Evolutionary conservation across 1,140 invertebrate genomes (phyloP), one percentile per base, ranked within the genome.

Genomic region (Semibalanus balanoides): DNA sequence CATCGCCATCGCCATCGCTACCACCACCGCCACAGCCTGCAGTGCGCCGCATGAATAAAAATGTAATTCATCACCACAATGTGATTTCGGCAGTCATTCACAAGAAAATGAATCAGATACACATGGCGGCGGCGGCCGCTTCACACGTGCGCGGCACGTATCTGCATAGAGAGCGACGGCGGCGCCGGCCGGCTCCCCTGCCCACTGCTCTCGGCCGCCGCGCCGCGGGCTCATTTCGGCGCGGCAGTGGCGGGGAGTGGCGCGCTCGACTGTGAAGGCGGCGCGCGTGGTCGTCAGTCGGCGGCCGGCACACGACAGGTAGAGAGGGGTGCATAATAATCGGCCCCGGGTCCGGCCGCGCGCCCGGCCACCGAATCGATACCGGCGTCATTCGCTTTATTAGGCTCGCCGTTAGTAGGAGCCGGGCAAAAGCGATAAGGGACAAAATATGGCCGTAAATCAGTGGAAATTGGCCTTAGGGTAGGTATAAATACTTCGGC

Each of bases 401-500:
- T 64, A 64, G 51, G 51, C 51, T 7, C 22, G 51, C 14, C 51
- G 51, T 64, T 64, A 25, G 51, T 14, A 25, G 22, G 22, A 64
- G 51, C 51, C 51, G 11, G 51, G 51, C 51, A 14, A 64, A 64
- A 64, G 51, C 51, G 51, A 64, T 64, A 64, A 64, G 51, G 51
- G 51, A 64, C 51, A 64, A 64, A 64, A 64, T 64, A 64, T 64
- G 51, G 51, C 51, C 51, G 51, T 64, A 64, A 64, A 64, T 64
- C 51, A 64, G 51, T 64, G 14, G 22, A 64, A 64, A 64, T 64
- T 64, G 51, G 51, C 51, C 22, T 14, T 25, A 14, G 51, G 51
- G 14, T 64, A 64, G 51, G 51, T 64, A 64, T 64, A 64, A 64
- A 64, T 64, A 64, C 51, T 64, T 64, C 14, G 51, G 51, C 51